Percentiles rank a stretch among this genome's conserved stretches.
Conservation (phyloP, 1,140 invertebrate genomes). For the Schlechtendalia chinensis region DNA sequence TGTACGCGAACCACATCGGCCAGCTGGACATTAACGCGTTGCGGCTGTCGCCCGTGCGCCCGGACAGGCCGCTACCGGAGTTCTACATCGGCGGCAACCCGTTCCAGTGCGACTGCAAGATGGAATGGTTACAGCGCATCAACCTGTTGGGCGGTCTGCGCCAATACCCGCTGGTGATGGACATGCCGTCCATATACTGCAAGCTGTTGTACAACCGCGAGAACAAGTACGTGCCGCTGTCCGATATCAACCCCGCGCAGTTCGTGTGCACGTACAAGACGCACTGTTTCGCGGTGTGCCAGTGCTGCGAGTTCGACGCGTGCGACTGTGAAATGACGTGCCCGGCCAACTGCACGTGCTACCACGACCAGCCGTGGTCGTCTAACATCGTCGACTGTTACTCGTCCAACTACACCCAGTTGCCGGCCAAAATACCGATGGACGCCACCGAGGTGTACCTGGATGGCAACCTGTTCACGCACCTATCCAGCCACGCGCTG, state of each 20-base stretch:
- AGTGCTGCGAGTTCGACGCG: constrained; percentile 92
- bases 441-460: constrained; percentile 90
- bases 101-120: constrained; percentile 82
- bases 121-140: constrained; percentile 84
- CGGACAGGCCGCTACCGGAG: constrained; percentile 70
- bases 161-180: constrained; percentile 85
- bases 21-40: constrained; percentile 79
- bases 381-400: constrained; percentile 91
- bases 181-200: constrained; percentile 86
- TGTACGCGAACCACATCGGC: constrained; percentile 80
- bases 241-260: constrained; percentile 80
- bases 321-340: constrained; percentile 96
- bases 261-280: constrained; percentile 90
- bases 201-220: constrained; percentile 82
- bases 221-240: constrained; percentile 74
- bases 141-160: constrained; percentile 67
- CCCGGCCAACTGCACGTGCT: constrained; percentile 88
- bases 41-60: constrained; percentile 69
- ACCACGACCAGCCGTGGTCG: constrained; percentile 90
- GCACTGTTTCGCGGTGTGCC: constrained; percentile 88
- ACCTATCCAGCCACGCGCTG: constrained; percentile 84
- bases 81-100: constrained; percentile 86
- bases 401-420: constrained; percentile 71
- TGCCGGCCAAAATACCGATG: constrained; percentile 87
- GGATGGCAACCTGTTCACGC: constrained; percentile 84